Percentiles rank a stretch among this genome's conserved stretches.
Conservation (phyloP, 2,888 invertebrate genomes). For the Nemapogon koenigi region DNA sequence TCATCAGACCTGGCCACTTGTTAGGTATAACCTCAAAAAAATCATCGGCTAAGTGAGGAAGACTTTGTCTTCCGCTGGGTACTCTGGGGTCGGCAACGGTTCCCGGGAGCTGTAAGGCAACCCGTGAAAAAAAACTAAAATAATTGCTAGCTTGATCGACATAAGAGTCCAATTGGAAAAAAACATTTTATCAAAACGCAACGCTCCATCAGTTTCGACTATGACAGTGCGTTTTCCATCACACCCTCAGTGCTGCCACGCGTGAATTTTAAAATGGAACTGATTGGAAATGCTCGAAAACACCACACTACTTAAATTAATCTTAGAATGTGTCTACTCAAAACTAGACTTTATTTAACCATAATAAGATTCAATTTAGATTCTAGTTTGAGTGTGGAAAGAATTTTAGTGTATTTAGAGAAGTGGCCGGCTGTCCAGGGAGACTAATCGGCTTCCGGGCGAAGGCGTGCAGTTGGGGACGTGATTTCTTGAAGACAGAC, state of each 20-base stretch:
- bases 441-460: constrained; percentile 52
- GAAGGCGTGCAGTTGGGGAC: constrained; percentile 25
- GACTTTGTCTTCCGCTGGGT: too few relatives aligned
- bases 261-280: constrained; percentile 31
- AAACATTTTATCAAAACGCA: constrained; percentile 25
- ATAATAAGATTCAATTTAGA: not conserved
- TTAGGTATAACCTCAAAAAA: too few relatives aligned
- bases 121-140: too few relatives aligned
- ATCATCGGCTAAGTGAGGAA: too few relatives aligned
- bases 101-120: too few relatives aligned
- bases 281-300: constrained; percentile 34
- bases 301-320: constrained; percentile 7
- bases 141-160: too few relatives aligned
- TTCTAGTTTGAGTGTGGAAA: not conserved
- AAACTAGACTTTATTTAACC: not conserved
- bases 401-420: constrained; percentile 8
- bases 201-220: constrained; percentile 35
- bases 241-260: constrained; percentile 29
- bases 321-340: constrained; percentile 22
- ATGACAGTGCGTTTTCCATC: constrained; percentile 44
- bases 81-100: too few relatives aligned
- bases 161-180: not conserved
- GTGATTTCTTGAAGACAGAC: constrained; percentile 61
- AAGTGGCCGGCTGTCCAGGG: constrained; percentile 1
- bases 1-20: too few relatives aligned